Conservation (phyloP, 2,888 invertebrate species). For the Leptopilina syphax region DNA sequence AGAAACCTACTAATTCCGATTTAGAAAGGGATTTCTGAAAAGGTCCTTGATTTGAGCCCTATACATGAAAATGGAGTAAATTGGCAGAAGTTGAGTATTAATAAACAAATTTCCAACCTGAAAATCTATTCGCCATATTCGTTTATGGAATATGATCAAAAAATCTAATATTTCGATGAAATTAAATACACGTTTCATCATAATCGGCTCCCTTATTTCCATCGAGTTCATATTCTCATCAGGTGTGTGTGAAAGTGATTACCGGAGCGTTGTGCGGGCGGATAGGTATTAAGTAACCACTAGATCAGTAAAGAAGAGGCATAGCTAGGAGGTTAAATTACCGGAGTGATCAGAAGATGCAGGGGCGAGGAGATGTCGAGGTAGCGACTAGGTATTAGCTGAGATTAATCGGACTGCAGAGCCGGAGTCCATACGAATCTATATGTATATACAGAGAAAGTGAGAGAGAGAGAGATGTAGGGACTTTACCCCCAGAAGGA, state of each 20-base stretch:
- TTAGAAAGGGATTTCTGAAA: no score
- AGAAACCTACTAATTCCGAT: no score
- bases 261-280: slow-evolving; percentile 57
- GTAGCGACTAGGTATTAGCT: slow-evolving; percentile 70
- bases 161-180: slow-evolving; percentile 1
- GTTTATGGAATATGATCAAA: neutral
- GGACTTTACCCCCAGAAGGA: slow-evolving; percentile 47
- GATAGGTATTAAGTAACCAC: slow-evolving; percentile 62
- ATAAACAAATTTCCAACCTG: no score
- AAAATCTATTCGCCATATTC: no score
- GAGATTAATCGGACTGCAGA: slow-evolving; percentile 70
- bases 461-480: slow-evolving; percentile 26
- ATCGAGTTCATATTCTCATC: slow-evolving; percentile 35
- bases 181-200: neutral
- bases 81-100: no score
- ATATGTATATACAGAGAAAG: neutral
- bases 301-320: slow-evolving; percentile 60
- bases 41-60: no score
- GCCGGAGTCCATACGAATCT: slow-evolving; percentile 44
- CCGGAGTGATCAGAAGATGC: slow-evolving; percentile 47
- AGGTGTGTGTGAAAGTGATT: slow-evolving; percentile 61
- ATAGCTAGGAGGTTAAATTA: slow-evolving; percentile 65
- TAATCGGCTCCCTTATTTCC: slow-evolving; percentile 48
- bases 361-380: slow-evolving; percentile 57
- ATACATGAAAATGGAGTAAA: no score